Base-by-base conservation (phyloP, 2,113 vertebrate genomes). In the Hyla sarda region DNA sequence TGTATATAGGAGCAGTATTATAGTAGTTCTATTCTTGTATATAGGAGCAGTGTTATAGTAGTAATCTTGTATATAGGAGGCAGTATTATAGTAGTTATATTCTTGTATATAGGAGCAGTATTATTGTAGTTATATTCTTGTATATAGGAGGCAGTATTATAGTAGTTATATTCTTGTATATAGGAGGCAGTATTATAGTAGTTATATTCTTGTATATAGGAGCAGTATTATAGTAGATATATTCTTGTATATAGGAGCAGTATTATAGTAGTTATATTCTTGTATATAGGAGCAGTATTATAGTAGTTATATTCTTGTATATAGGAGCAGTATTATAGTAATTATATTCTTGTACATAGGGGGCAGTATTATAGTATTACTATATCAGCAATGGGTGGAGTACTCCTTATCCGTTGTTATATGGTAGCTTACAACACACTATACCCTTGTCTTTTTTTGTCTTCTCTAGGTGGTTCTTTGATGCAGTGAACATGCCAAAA, bases 391-490 rank as follows among this genome's bases (percentile, higher is more conserved):
- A 11, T 23, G 3, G 10, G 1, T 58, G 9, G 1, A 58, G 21
- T 58, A 58, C 6, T n/a, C 10, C 28, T 62, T 25, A 23, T 13
- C 21, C 34, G 12, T 23, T 5, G 10, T 41, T 5, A 45, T 5
- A 0, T 73, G 10, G 23, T 73, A n/a, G 21, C 37, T 45, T 23
- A 41, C 23, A 3, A 34, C 16, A 11, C 23, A 7, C 45, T 0
- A 21, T 47, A n/a, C 25, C n/a, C n/a, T n/a, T 13, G 3, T 25
- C n/a, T 41, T 21, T 6, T 69, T 3, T 10, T 60, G 50, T 60
- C 11, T 52, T 67, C 79, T 23, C 12, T 89, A 96, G 92, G 88
- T 96, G 95, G 95, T 96, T 96, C 89, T 94, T 93, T 10, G 94
- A 95, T 88, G 89, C 89, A 0, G 88, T 91, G 14, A 93, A 93